phyloP scores from a whole-genome alignment of 2,113 vertebrate genomes.

The Pavo muticus region DNA sequence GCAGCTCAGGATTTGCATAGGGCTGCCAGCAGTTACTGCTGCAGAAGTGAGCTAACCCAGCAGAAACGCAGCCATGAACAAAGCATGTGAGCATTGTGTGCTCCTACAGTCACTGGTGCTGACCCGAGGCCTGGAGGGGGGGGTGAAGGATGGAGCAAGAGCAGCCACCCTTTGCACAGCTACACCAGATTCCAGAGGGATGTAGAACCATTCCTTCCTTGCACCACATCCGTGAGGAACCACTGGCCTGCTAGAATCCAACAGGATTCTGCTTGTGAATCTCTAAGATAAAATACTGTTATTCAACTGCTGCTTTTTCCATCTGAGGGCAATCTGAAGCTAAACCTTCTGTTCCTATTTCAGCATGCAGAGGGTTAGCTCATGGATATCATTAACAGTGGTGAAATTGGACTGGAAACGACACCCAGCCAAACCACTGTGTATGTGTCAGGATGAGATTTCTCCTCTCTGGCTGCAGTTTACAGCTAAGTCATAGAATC shows the following conservation, averaged over 20 bases:
- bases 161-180: neutral
- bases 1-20: rapidly evolving
- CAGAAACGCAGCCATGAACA: neutral
- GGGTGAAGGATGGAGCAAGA: neutral
- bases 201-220: neutral
- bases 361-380: neutral
- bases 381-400: neutral
- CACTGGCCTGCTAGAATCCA: neutral
- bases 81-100: neutral
- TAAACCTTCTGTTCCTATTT: neutral
- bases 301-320: neutral
- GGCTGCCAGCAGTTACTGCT: neutral
- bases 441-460: neutral
- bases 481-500: neutral
- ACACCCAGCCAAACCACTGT: neutral
- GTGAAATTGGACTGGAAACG: neutral
- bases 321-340: neutral
- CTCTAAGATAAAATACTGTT: neutral
- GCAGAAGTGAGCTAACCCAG: neutral
- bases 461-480: neutral
- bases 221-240: neutral
- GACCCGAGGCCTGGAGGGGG: rapidly evolving
- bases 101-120: rapidly evolving
- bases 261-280: neutral
- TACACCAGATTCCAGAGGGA: neutral